phyloP scores from a whole-genome alignment of 2,888 invertebrate genomes.

The Drosophila rubida region DNA sequence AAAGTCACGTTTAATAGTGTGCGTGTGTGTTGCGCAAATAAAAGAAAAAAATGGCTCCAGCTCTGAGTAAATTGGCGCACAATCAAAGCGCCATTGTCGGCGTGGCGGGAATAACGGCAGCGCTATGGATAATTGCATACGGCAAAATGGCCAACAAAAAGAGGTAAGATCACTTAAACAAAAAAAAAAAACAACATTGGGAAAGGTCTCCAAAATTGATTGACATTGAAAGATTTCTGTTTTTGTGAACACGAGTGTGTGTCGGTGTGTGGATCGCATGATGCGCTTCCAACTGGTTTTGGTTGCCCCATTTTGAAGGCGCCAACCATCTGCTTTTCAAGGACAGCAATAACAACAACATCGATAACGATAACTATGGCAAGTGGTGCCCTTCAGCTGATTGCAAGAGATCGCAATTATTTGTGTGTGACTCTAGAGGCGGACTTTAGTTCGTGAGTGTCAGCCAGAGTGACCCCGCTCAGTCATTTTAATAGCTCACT shows the following conservation, averaged over 20 bases:
- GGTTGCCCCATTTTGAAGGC: conserved; percentile 42
- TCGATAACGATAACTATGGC: conserved; percentile 15
- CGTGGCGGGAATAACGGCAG: conserved; percentile 88
- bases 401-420: conserved; percentile 37
- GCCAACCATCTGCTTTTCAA: conserved; percentile 25
- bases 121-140: conserved; percentile 87
- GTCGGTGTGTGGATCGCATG: conserved; percentile 51
- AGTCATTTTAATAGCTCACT: not conserved
- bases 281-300: conserved; percentile 46
- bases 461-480: not conserved
- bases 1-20: conserved; percentile 15
- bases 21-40: conserved; percentile 10
- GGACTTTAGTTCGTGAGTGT: conserved; percentile 5
- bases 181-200: conserved; percentile 31
- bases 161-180: conserved; percentile 62
- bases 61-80: conserved; percentile 90
- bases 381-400: conserved; percentile 40
- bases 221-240: conserved; percentile 67
- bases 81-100: conserved; percentile 87
- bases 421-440: conserved; percentile 20
- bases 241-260: not conserved
- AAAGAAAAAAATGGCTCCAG: conserved; percentile 88
- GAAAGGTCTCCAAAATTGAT: conserved; percentile 57
- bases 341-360: conserved; percentile 32
- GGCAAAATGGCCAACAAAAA: conserved; percentile 86